Evolutionary conservation across 2,888 invertebrate genomes (phyloP), one percentile per base, ranked within the genome.

Genomic region (Odontocerum albicorne): DNA sequence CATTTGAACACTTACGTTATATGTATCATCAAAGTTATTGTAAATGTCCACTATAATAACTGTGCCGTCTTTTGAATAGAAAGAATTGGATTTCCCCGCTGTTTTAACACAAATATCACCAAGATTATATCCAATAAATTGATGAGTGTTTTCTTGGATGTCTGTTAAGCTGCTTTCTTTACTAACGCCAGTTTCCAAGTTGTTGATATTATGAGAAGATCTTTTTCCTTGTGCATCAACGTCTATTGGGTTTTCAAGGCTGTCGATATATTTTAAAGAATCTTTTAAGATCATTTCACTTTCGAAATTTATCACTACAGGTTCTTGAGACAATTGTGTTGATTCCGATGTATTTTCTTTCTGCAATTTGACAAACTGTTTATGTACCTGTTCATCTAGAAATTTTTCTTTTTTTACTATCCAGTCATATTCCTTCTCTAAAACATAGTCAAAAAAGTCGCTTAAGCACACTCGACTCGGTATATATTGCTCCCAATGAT

Each of bases 381-480:
- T 32, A 16, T n/a, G 6, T 19, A 13, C 4, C 4, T n/a, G 3
- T 17, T 6, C 68, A 49, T 75, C 70, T 55, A 76, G 74, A 1
- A 65, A 62, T 61, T 64, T 68, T 67, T 75, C 75, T 64, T 74
- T 71, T 3, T 68, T 66, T 64, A 72, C 66, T 43, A 81, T 70
- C 80, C 81, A 80, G 6, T 72, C 72, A 61, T 69, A 71, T 57
- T 77, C 70, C 62, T 81, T 80, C 55, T 74, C 72, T 42, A 74
- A 65, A 19, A 78, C 71, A 64, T 74, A 80, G 61, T 80, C 75
- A 65, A 75, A 77, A 66, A 81, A 82, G 63, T 81, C 81, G 66
- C 77, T 74, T 36, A 82, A 66, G 59, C 79, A 76, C 19, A 81
- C 64, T 2, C 80, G 75, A 33, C 80, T 81, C 3, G 72, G 65